Conservation (phyloP, 2,797 vertebrate genomes). For the Lepilemur septentrionalis region DNA sequence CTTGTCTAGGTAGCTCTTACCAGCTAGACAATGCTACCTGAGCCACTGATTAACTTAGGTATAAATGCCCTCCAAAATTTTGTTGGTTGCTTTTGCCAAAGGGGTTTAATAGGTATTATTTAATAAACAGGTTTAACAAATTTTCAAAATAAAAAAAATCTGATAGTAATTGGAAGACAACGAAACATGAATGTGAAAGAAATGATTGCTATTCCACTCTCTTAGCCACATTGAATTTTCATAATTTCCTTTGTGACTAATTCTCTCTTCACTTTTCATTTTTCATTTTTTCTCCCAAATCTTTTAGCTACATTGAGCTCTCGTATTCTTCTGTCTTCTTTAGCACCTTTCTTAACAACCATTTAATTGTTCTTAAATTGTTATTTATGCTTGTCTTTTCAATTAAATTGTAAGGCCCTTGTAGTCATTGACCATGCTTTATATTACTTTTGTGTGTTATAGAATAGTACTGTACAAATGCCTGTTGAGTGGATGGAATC, state of each 20-base stretch:
- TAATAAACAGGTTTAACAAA: neutral
- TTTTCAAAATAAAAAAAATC: neutral
- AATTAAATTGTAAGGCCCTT: conserved; percentile 3
- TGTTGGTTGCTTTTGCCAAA: neutral
- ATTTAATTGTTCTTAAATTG: neutral
- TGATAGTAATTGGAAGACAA: conserved; percentile 19
- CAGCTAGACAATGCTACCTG: neutral
- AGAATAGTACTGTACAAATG: neutral
- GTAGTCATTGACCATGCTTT: neutral
- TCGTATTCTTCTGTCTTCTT: neutral
- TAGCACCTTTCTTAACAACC: neutral
- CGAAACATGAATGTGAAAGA: neutral
- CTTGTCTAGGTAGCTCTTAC: neutral
- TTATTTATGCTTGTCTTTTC: neutral
- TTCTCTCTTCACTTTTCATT: conserved; percentile 23
- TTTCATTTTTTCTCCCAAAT: neutral
- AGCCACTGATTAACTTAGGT: neutral
- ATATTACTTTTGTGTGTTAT: neutral
- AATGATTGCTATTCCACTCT: neutral
- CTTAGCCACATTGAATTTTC: neutral
- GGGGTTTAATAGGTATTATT: neutral
- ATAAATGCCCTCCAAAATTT: neutral
- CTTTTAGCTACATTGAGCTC: neutral
- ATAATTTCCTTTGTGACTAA: neutral
- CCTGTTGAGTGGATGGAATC: neutral